These are phyloP conservation scores for Pseudoatta argentina DNA, from an alignment of 1,140 invertebrate genomes.

Conservation along the genomic window DNA sequence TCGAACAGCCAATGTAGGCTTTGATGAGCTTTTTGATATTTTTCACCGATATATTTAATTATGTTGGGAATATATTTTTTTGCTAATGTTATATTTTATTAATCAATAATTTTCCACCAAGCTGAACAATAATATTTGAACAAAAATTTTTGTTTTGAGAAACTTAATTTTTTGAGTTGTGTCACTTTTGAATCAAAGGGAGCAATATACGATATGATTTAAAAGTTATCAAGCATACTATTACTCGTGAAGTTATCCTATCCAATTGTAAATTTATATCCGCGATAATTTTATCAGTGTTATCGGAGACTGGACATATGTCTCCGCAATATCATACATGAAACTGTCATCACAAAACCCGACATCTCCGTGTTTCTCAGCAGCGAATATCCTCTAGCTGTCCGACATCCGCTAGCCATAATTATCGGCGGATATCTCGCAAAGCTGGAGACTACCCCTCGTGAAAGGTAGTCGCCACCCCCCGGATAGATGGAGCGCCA, in stretches of 20 bases:
- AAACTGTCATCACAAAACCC: neutral
- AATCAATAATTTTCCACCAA: too few relatives aligned
- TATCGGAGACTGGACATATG: neutral
- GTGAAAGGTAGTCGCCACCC: conserved; percentile 17
- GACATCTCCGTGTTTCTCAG: neutral
- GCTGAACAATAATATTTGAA: too few relatives aligned
- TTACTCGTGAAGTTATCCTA: neutral
- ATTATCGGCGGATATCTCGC: conserved; percentile 43
- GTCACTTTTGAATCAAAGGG: too few relatives aligned
- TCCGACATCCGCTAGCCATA: neutral
- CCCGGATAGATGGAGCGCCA: conserved; percentile 35
- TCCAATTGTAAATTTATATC: neutral
- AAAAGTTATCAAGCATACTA: neutral
- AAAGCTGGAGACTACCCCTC: neutral
- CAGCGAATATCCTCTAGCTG: neutral
- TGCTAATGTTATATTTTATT: too few relatives aligned
- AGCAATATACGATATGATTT: neutral
- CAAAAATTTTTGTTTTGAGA: too few relatives aligned
- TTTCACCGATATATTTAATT: too few relatives aligned
- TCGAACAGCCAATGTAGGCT: too few relatives aligned
- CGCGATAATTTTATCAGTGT: conserved; percentile 8
- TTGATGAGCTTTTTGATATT: too few relatives aligned
- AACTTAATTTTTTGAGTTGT: too few relatives aligned
- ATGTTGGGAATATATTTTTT: too few relatives aligned
- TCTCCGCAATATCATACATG: neutral